These are phyloP conservation scores for Furcifer pardalis DNA, from an alignment of 2,797 vertebrate species.

Conservation along the genomic window DNA sequence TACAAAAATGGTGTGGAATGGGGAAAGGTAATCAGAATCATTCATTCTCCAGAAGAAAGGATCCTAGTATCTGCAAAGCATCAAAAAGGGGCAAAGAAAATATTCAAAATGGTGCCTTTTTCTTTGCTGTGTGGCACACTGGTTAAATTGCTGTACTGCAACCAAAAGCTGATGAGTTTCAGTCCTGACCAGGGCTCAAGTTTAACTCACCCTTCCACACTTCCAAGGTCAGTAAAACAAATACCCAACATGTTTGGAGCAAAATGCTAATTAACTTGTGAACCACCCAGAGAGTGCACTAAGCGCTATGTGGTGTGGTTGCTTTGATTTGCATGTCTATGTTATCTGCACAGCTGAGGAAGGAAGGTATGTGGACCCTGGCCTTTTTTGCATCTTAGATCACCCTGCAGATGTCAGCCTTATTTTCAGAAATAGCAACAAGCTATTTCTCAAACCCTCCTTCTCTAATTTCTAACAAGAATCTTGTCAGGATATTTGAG, in stretches of 20 bases:
- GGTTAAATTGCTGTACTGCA: no score
- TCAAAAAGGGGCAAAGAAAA: not conserved
- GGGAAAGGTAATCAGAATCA: not conserved
- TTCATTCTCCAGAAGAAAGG: no score
- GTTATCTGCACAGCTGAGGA: not conserved
- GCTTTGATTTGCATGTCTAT: no score
- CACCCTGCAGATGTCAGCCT: not conserved
- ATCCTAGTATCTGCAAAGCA: not conserved
- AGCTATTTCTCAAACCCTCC: conserved; percentile 2
- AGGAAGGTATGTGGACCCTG: not conserved
- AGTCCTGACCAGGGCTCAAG: no score
- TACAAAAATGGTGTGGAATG: not conserved
- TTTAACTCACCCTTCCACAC: no score
- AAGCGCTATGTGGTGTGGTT: no score
- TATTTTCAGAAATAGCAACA: conserved; percentile 15
- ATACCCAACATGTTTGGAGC: no score
- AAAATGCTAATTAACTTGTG: no score
- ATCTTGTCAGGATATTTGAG: conserved; percentile 40
- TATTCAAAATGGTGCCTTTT: not conserved
- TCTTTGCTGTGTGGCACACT: not conserved
- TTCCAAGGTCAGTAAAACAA: no score
- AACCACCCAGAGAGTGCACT: no score
- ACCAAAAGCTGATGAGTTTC: no score
- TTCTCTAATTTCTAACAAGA: conserved; percentile 20
- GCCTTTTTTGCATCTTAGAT: not conserved